Base-by-base conservation (phyloP, 2,888 invertebrate species). In the Coleophora deauratella region DNA sequence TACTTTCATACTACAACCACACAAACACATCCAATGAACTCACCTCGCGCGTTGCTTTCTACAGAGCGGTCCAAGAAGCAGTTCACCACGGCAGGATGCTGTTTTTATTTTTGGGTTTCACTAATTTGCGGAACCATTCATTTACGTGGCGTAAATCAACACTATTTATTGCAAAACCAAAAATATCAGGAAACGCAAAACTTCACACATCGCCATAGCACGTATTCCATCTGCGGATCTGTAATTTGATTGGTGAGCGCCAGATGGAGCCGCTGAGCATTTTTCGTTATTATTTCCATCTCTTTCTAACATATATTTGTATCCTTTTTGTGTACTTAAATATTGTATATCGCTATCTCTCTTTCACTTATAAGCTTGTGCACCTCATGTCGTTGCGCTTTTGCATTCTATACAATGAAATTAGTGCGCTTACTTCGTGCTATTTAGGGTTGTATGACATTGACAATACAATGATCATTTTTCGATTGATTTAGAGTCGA, bases 1-100 rank as follows among this genome's bases (percentile, higher is more conserved):
- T 73, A 76, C 78, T 73, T 75, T 70, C 68, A 72, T 74, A 72
- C 66, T 72, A 72, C 66, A 67, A 66, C 65, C 69, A 72, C 61
- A 73, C 66, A 72, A 72, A 75, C 70, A 72, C 62, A 72, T 62
- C 59, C 56, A 62, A n/a, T 53, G 57, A 57, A 62, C 84, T 77
- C 66, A 84, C 81, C 76, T 63, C 66, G 66, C 63, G 66, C 66
- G 40, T 49, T 38, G 33, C 42, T 36, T 35, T 37, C 37, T 54
- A 52, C 40, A 56, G 52, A 35, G 21, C 41, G 34, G n/a, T 47
- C 52, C 52, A 46, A 42, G 41, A 31, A 41, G 27, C 21, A 43
- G 37, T 21, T 41, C 34, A 43, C 41, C 42, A 27, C 36, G 15
- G 36, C 36, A 38, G 35, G 33, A 32, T 33, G 38, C 36, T 40